Evolutionary conservation across 2,113 vertebrate genomes (phyloP).

Genomic region (Willisornis vidua): DNA sequence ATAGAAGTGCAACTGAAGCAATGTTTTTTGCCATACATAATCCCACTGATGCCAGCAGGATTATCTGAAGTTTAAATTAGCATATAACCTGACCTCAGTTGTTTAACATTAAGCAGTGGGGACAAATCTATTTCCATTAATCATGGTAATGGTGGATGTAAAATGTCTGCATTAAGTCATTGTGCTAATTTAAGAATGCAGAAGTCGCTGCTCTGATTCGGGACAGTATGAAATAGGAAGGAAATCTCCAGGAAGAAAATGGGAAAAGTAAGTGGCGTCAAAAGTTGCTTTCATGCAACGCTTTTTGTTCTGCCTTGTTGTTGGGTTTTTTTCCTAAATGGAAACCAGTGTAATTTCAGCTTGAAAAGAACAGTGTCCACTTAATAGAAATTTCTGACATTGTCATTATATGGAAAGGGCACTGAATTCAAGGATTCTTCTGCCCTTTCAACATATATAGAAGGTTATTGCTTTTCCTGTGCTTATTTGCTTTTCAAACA

Average conservation of each 20-base stretch:
- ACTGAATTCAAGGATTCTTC: not conserved
- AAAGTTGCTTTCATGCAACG: not conserved
- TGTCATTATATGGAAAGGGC: not conserved
- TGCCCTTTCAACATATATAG: not conserved
- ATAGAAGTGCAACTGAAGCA: not conserved
- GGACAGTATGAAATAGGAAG: not conserved
- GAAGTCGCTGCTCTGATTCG: not conserved
- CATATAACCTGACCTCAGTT: not conserved
- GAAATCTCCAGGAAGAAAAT: not conserved
- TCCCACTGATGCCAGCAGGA: not conserved
- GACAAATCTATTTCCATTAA: conserved; percentile 17
- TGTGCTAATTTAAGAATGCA: not conserved
- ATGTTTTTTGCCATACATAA: not conserved
- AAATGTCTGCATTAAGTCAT: not conserved
- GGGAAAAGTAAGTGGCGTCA: not conserved
- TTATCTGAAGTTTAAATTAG: conserved; percentile 28
- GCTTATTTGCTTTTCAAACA: not conserved
- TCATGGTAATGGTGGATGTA: not conserved
- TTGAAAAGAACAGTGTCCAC: not conserved
- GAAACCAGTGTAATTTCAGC: not conserved
- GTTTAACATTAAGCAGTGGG: not conserved
- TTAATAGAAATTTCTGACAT: not conserved
- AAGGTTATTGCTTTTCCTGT: not conserved
- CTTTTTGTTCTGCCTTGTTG: not conserved
- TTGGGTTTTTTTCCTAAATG: not conserved